These are phyloP conservation scores for Hydrotaea diabolus DNA, from an alignment of 2,888 invertebrate genomes.

Conservation along the genomic window DNA sequence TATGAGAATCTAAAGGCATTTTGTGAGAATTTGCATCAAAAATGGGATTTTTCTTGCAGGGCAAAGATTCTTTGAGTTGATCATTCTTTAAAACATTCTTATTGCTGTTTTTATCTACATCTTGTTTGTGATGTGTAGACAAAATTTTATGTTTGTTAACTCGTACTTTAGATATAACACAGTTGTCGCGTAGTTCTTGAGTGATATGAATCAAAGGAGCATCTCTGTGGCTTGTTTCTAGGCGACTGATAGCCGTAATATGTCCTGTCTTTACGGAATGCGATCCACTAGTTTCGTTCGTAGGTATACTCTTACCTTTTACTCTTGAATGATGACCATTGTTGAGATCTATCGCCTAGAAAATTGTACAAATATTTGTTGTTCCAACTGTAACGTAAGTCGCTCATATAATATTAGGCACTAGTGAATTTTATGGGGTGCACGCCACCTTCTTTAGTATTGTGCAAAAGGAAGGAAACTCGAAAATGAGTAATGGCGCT, in stretches of 20 bases:
- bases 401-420: no score
- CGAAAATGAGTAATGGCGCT: no score
- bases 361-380: not conserved
- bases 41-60: not conserved
- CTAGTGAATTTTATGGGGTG: no score
- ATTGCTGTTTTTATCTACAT: not conserved
- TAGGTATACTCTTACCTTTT: not conserved
- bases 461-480: no score
- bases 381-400: not conserved
- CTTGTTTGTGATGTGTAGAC: not conserved
- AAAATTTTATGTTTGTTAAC: constrained; percentile 76
- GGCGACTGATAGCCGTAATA: constrained; percentile 73
- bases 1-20: not conserved
- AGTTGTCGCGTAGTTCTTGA: constrained; percentile 78
- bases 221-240: constrained; percentile 71
- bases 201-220: constrained; percentile 79
- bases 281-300: not conserved
- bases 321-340: not conserved
- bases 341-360: not conserved
- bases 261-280: not conserved
- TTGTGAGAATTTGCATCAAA: not conserved
- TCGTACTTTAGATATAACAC: constrained; percentile 79
- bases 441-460: no score
- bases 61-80: no score
- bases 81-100: not conserved